Conservation (phyloP, 2,113 vertebrate species). For the Accipiter cooperii region DNA sequence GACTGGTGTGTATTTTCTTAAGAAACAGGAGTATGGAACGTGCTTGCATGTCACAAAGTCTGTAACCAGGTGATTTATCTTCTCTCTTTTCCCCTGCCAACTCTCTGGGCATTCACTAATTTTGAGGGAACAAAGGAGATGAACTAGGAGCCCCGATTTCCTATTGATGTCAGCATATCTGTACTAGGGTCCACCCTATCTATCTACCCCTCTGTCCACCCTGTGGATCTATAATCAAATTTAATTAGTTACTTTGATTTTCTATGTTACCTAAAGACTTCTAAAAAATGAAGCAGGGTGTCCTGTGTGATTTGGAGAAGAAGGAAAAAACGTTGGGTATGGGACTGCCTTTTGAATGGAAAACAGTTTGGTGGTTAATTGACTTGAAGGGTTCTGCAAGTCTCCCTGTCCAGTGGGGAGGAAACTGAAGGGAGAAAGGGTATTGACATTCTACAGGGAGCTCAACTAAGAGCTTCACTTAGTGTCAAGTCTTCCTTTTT, state of each 20-base stretch:
- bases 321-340: fast-evolving
- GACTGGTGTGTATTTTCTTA: conserved; percentile 28
- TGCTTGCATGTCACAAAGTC: background rate
- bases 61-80: background rate
- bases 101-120: background rate
- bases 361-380: background rate
- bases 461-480: background rate
- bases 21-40: conserved; percentile 3
- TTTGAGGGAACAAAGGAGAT: background rate
- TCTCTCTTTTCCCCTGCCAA: background rate
- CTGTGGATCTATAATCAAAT: background rate
- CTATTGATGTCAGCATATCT: background rate
- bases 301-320: background rate
- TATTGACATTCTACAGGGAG: background rate
- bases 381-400: background rate
- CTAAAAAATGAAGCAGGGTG: background rate
- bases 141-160: background rate
- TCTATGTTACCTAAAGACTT: background rate
- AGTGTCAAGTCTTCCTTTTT: background rate
- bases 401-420: background rate
- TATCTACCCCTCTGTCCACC: background rate
- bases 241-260: background rate
- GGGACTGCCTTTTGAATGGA: background rate
- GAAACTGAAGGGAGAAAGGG: background rate
- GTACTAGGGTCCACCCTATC: background rate